Evolutionary conservation across 2,113 vertebrate species (phyloP).

Genomic region (Narcine bancroftii): DNA sequence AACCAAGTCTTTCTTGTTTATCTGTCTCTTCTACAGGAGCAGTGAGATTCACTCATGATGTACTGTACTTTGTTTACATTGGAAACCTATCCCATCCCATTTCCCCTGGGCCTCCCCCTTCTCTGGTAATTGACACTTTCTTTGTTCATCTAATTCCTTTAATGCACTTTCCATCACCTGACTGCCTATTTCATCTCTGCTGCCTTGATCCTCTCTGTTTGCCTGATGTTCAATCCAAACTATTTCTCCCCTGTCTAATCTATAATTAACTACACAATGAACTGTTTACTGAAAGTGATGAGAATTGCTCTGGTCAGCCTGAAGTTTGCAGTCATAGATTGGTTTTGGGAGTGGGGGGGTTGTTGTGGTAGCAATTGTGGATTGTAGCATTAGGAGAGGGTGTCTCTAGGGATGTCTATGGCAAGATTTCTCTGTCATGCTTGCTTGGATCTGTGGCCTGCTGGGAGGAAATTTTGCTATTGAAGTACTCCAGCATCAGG

Average conservation of each 20-base stretch:
- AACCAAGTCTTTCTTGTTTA: neutral
- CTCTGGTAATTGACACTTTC: conserved; percentile 2
- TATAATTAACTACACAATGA: too few species aligned
- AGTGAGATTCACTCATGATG: neutral
- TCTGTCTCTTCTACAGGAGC: neutral
- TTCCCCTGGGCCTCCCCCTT: neutral
- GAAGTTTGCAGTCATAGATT: too few species aligned
- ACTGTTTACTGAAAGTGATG: too few species aligned
- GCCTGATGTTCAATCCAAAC: neutral
- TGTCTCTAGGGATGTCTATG: too few species aligned
- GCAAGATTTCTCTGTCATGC: too few species aligned
- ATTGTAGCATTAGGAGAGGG: too few species aligned
- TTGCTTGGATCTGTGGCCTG: too few species aligned
- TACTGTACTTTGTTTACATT: neutral
- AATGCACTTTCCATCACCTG: conserved; percentile 18
- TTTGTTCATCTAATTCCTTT: conserved; percentile 13
- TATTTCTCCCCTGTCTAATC: neutral
- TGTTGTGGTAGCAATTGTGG: too few species aligned
- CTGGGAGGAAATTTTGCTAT: too few species aligned
- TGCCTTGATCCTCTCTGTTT: neutral
- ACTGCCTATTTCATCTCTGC: neutral
- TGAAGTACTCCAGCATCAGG: too few species aligned
- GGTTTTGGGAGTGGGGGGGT: too few species aligned
- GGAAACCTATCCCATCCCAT: neutral
- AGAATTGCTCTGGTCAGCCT: too few species aligned